Evolutionary conservation across 1,140 invertebrate genomes (phyloP).

Genomic region (Dendroctonus ponderosae): DNA sequence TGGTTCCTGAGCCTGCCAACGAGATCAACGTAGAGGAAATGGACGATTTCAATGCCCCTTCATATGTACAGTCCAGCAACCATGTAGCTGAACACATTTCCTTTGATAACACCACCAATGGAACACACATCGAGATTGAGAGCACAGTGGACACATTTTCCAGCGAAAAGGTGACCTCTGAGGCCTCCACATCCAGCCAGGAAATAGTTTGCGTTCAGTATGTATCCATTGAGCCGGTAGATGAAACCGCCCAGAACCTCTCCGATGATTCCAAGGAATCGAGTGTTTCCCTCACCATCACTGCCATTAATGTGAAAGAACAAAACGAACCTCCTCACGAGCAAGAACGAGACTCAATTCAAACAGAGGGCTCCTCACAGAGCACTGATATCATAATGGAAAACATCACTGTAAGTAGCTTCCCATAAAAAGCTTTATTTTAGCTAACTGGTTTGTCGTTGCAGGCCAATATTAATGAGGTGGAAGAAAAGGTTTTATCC

Average conservation of each 20-base stretch:
- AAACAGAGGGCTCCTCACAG: neutral
- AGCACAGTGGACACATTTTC: conserved; percentile 9
- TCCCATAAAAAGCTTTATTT: neutral
- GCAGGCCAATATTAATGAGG: no score
- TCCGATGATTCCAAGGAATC: neutral
- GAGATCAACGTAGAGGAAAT: conserved; percentile 70
- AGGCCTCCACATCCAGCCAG: conserved; percentile 31
- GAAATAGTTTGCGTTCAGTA: conserved; percentile 37
- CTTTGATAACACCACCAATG: conserved; percentile 11
- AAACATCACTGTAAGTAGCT: neutral
- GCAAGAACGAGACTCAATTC: neutral
- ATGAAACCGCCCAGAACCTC: neutral
- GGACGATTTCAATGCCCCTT: conserved; percentile 56
- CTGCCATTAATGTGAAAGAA: conserved; percentile 39
- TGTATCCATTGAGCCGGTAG: conserved; percentile 40
- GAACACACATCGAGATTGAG: conserved; percentile 3
- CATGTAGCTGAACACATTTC: conserved; percentile 12
- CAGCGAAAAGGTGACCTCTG: conserved; percentile 13
- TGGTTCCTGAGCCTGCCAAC: conserved; percentile 58
- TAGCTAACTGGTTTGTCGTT: no score
- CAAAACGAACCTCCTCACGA: neutral
- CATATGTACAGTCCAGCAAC: conserved; percentile 48
- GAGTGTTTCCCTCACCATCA: conserved; percentile 42
- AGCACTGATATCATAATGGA: neutral
- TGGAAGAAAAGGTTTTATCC: no score